Conservation (phyloP, 2,888 invertebrate species). For the Pyrrhia umbra region DNA sequence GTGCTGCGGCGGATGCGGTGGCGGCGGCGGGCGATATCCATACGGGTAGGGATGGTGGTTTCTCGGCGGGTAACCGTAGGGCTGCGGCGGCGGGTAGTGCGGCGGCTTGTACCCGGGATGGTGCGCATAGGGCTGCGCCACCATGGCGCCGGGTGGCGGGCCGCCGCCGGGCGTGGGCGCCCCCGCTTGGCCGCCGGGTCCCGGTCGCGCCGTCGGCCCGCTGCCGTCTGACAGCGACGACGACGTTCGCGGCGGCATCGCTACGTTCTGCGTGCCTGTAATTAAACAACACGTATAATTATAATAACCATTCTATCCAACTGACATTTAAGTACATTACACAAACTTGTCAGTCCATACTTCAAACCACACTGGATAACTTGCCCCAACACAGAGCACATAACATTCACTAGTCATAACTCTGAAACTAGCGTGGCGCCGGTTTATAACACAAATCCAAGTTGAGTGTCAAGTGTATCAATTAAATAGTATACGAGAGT, state of each 20-base stretch:
- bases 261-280: constrained; percentile 97
- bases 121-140: constrained; percentile 84
- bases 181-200: constrained; percentile 73
- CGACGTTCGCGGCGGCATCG: constrained; percentile 98
- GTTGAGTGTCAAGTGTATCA: constrained; percentile 68
- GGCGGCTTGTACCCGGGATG: constrained; percentile 83
- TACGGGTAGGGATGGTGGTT: constrained; percentile 88
- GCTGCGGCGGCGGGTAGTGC: constrained; percentile 87
- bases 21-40: constrained; percentile 84
- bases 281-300: constrained; percentile 50
- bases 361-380: constrained; percentile 7
- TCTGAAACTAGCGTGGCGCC: constrained; percentile 26
- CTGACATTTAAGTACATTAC: not conserved
- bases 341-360: constrained; percentile 1
- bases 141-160: constrained; percentile 83
- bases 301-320: not conserved
- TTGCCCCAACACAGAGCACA: constrained; percentile 8
- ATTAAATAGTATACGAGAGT: constrained; percentile 74
- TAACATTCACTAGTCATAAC: constrained; percentile 27
- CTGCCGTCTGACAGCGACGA: constrained; percentile 92
- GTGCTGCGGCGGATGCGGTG: constrained; percentile 85
- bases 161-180: constrained; percentile 76
- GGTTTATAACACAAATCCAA: constrained; percentile 64
- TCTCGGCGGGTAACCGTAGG: constrained; percentile 85
- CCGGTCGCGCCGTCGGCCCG: constrained; percentile 80